phyloP scores from a whole-genome alignment of 2,113 vertebrate genomes.

The Ciconia stormi region DNA sequence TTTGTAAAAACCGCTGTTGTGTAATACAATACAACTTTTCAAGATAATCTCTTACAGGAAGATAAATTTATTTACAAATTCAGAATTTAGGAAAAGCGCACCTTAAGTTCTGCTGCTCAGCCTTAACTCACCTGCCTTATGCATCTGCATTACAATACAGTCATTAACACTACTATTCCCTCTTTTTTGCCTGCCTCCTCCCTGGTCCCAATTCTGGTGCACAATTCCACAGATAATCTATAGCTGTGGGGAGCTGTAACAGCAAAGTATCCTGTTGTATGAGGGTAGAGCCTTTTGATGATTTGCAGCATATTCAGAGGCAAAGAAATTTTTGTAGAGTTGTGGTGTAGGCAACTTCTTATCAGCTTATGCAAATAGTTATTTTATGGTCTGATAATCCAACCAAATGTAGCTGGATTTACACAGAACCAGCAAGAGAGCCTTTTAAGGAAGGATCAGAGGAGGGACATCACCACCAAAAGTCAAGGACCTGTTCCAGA shows the following conservation, averaged over 20 bases:
- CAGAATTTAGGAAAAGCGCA: neutral
- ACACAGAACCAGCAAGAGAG: neutral
- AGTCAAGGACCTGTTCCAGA: neutral
- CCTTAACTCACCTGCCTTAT: neutral
- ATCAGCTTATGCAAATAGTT: neutral
- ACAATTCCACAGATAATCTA: neutral
- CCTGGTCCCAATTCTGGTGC: neutral
- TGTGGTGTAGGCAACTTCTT: neutral
- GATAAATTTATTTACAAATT: neutral
- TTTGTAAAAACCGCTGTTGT: neutral
- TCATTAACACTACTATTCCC: neutral
- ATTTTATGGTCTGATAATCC: neutral
- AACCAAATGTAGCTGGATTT: neutral
- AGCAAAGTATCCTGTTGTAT: neutral
- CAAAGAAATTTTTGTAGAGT: neutral
- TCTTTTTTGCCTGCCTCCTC: neutral
- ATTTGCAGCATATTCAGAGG: neutral
- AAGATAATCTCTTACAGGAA: neutral
- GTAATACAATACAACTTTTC: neutral
- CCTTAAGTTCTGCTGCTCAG: neutral
- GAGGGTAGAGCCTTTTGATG: neutral
- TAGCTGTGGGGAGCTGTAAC: neutral
- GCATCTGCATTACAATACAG: neutral
- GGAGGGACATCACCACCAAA: neutral
- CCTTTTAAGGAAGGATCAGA: neutral